Base-by-base conservation (phyloP, 2,113 vertebrate species). In the Camelus dromedarius region DNA sequence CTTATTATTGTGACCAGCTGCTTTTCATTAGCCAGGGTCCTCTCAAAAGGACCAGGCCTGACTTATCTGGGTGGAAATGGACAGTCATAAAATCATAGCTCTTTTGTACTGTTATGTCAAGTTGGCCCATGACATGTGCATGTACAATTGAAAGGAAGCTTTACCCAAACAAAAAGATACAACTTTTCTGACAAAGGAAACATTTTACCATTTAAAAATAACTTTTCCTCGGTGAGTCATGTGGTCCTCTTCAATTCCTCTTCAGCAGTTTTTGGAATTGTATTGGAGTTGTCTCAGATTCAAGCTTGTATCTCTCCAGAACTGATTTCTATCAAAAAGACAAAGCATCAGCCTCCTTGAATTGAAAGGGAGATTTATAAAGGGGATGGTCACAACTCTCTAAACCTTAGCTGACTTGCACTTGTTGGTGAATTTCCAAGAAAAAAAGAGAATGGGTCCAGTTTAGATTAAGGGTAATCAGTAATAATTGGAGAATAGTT, bases 241-340 rank as follows among this genome's bases (percentile, higher is more conserved):
- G 18, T 22, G n/a, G 2, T 79, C 24, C 2, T 77, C 11, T 91
- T 89, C 8, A 50, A 22, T 77, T 76, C 6, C 69, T 70, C 26
- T 3, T 56, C 12, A 91, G 42, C 9, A 42, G 11, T 20, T 93
- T 87, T 87, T n/a, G 32, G 26, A 48, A 88, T 87, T 93, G 70
- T 83, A 38, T 30, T 38, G 6, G 32, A 77, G 10, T 87, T 58
- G 6, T 76, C 8, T 93, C 64, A 81, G 10, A 75, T 72, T 72
- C 42, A 70, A 72, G 58, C 28, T 62, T 18, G 3, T 64, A 26
- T 92, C 38, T 62, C 24, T 46, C 96, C 5, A 32, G 12, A 54
- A 73, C 12, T 73, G 19, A 93, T 87, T 82, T 86, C 32, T 82
- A 56, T 77, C n/a, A 87, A 93, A 91, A 87, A 86, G 69, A 58